Base-by-base conservation (phyloP, 2,797 vertebrate genomes). In the Corythornis leucogaster region DNA sequence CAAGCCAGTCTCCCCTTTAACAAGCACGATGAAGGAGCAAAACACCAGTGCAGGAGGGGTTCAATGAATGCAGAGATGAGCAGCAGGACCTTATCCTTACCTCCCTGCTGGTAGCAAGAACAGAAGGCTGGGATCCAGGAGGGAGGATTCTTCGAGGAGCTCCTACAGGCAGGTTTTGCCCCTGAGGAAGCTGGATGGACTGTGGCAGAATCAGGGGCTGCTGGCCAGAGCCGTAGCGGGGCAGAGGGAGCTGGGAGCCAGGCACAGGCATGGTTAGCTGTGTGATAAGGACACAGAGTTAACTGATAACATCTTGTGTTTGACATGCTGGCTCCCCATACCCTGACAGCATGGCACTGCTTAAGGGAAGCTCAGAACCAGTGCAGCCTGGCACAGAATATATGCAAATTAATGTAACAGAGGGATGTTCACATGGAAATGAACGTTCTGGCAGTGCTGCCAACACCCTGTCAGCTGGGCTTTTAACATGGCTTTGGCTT, bases 201-300 rank as follows among this genome's bases (percentile, higher is more conserved):
- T 99, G 99, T 12, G 99, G 99, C 25, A 99, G 98, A 93, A 99
- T 98, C 96, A 99, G 98, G 54, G 99, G 99, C 95, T 99, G 99
- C 96, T 99, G 99, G 92, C 99, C 99, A 11, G 99, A 99, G 92
- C 99, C 98, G 0, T 99, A 99, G 58, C 99, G 99, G 42, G 98
- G 97, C 96, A 98, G 94, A 51, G 97, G 96, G 88, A 99, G 98
- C 98, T 99, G 99, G 69, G 99, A 99, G 81, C 98, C 99, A 18
- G 99, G 98, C 77, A 99, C 98, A 12, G 99, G 99, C 99, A 99
- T 99, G 4, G 99, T 99, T 90, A 99, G 98, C 99, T 99, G 97
- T 62, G 77, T 70, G 94, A 80, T 8, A 78, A 97, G 40, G 75
- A 89, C 77, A 90, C 0, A 48, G 5, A 80, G 82, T 96, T 73